Base-by-base conservation (phyloP, 1,140 invertebrate species). In the Sminthurides bifidus region DNA sequence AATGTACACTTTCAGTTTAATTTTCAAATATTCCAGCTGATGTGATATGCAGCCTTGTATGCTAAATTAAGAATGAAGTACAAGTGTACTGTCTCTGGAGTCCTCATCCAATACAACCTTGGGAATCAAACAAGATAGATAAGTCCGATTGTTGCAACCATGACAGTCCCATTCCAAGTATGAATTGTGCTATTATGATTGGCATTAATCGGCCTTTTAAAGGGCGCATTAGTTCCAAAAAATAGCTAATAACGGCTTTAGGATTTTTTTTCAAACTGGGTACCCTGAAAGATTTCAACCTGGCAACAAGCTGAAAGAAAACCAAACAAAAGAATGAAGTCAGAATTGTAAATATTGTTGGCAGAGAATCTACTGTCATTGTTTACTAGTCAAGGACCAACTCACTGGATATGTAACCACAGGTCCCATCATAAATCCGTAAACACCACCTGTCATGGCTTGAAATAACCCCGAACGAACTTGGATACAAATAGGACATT, bases 401-500 rank as follows among this genome's bases (percentile, higher is more conserved):
- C 31, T 58, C 72, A 78, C 78, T 69, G 74, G 68, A 45, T 76
- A 70, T 52, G 66, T 67, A 54, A 69, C 63, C 3, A 69, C 12
- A 14, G 75, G 72, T 3, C 66, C 66, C 19, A 76, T n/a, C 0
- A 76, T 6, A 59, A 75, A 45, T 10, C 77, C 75, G 60, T 76
- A 75, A 6, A 67, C 12, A 0, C 73, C 15, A 1, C 71, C 71
- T 10, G 68, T 33, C 2, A 15, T 37, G 14, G 59, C 12, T 65
- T 76, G 74, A 2, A 73, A 3, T 2, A 59, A 41, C 27, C 62
- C 62, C 26, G 75, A 71, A 52, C 57, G 71, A 0, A 73, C 31
- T 66, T 78, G 72, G 31, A 72, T 51, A 59, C 77, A 80, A 1
- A 75, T 19, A 3, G 71, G 65, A 65, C 77, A 80, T 38, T 43